phyloP scores from a whole-genome alignment of 2,113 vertebrate genomes.

The Hoplias malabaricus region DNA sequence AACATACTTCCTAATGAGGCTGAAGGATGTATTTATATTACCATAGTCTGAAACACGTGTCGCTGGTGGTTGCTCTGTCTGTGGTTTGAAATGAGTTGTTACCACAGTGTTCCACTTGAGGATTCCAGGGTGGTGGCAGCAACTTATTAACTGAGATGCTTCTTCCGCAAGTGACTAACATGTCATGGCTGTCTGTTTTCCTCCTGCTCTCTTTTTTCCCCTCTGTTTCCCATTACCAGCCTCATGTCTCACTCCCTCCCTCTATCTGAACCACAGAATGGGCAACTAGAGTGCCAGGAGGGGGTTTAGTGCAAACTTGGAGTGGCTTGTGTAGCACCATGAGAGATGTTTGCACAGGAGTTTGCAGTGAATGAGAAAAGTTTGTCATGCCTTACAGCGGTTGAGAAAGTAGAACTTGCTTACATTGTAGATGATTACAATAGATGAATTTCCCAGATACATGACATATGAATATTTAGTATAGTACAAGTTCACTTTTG shows the following conservation, averaged over 20 bases:
- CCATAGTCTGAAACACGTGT: constrained; percentile 30
- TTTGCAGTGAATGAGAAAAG: too few relatives aligned
- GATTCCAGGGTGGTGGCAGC: constrained; percentile 41
- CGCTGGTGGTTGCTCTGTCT: constrained; percentile 43
- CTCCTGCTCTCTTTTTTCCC: constrained; percentile 6
- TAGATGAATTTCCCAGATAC: neutral
- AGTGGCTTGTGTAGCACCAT: neutral
- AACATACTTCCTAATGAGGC: constrained; percentile 39
- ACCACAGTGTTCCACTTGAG: constrained; percentile 35
- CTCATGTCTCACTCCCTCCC: constrained; percentile 27
- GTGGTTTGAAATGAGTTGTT: constrained; percentile 39
- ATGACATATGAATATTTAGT: neutral
- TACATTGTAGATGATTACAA: neutral
- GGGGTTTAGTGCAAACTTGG: constrained; percentile 10
- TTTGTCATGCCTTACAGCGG: neutral
- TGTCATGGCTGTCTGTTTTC: constrained; percentile 28
- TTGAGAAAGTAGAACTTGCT: neutral
- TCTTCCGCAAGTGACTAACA: neutral
- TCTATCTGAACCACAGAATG: constrained; percentile 24
- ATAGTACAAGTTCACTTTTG: neutral
- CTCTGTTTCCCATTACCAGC: constrained; percentile 46
- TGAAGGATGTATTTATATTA: constrained; percentile 46
- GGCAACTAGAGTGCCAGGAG: neutral
- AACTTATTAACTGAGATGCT: constrained; percentile 1
- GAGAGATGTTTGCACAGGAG: neutral